Percentiles rank a stretch among this genome's conserved stretches.
These are phyloP conservation scores for Drosophila seclusa DNA, from an alignment of 2,888 invertebrate genomes.

Conservation along the genomic window DNA sequence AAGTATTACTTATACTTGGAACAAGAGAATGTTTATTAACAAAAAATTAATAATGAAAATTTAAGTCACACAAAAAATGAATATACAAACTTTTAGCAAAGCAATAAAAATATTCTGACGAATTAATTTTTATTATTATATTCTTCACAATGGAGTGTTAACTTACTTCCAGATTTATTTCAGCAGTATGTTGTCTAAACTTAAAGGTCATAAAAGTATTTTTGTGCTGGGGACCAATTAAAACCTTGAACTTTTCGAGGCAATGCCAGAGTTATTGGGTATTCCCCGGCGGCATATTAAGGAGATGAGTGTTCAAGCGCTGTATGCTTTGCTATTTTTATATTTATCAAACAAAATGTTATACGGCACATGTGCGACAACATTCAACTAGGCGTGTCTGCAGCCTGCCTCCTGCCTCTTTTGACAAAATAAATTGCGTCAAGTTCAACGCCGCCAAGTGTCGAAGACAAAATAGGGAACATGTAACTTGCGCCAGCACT, in stretches of 20 bases:
- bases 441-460: constrained; percentile 79
- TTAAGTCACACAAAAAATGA: neutral
- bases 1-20: neutral
- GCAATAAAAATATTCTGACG: neutral
- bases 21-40: neutral
- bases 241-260: constrained; percentile 45
- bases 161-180: neutral
- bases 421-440: constrained; percentile 80
- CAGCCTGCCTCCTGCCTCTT: constrained; percentile 41
- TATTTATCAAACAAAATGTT: constrained; percentile 54
- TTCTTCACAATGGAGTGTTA: neutral
- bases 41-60: neutral
- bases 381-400: constrained; percentile 73
- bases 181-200: neutral
- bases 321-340: constrained; percentile 31
- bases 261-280: constrained; percentile 45
- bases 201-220: neutral
- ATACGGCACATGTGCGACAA: constrained; percentile 60
- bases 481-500: constrained; percentile 50
- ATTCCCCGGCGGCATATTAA: constrained; percentile 62
- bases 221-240: constrained; percentile 7
- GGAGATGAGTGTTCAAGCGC: constrained; percentile 42
- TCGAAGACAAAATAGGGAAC: constrained; percentile 70
- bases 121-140: neutral
- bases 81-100: neutral